These are phyloP conservation scores for Drosophila truncata DNA, from an alignment of 1,140 invertebrate genomes.

Conservation along the genomic window DNA sequence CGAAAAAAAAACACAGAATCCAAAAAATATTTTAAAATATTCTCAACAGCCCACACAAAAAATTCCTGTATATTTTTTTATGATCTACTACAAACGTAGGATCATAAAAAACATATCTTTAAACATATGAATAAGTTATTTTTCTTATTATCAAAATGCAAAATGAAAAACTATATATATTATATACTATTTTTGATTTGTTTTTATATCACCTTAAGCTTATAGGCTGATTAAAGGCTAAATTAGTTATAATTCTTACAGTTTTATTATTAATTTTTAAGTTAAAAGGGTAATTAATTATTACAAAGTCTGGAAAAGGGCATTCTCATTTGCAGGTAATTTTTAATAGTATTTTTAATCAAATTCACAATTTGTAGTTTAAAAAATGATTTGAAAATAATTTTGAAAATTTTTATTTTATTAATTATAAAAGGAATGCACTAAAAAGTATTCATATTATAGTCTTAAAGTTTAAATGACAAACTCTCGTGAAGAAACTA, in stretches of 20 bases:
- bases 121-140: constrained; percentile 5
- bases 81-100: constrained; percentile 15
- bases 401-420: too few relatives aligned
- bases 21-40: constrained; percentile 3
- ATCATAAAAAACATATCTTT: constrained; percentile 18
- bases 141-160: constrained; percentile 7
- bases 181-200: constrained; percentile 4
- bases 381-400: background rate
- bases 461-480: background rate
- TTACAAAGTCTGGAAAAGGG: background rate
- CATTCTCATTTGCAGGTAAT: background rate
- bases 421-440: background rate
- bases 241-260: background rate
- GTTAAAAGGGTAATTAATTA: background rate
- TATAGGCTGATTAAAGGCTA: background rate
- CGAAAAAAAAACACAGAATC: background rate
- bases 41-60: background rate
- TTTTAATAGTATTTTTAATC: background rate
- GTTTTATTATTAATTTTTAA: background rate
- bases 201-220: background rate
- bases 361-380: too few relatives aligned
- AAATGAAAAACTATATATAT: background rate
- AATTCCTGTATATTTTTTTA: constrained; percentile 10
- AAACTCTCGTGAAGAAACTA: background rate
- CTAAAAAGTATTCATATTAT: background rate